These are phyloP conservation scores for Scomber japonicus DNA, from an alignment of 2,113 vertebrate species.

Conservation along the genomic window DNA sequence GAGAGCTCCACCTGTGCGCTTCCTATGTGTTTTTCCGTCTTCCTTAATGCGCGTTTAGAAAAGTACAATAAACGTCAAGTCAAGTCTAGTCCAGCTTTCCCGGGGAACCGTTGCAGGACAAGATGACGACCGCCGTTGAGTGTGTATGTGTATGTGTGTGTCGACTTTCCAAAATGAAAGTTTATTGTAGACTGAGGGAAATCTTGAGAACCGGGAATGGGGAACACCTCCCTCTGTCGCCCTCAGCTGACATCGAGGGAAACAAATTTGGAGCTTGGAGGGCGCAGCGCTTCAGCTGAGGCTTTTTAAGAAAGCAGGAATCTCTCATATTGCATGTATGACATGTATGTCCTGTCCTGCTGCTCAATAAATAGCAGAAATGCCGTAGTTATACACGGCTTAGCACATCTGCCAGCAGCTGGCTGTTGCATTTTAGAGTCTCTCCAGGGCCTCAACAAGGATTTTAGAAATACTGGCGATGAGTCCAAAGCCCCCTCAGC, in stretches of 20 bases:
- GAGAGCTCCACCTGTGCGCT: slow-evolving; percentile 75
- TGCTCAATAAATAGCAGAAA: not conserved
- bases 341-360: not conserved
- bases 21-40: slow-evolving; percentile 14
- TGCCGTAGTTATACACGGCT: not conserved
- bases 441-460: slow-evolving; percentile 3
- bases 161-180: slow-evolving; percentile 76
- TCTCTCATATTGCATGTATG: slow-evolving; percentile 9
- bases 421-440: not conserved
- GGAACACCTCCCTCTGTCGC: slow-evolving; percentile 83
- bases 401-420: not conserved
- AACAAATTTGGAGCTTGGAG: slow-evolving; percentile 43
- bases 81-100: slow-evolving; percentile 46
- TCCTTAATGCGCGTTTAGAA: slow-evolving; percentile 20
- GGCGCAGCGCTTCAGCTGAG: slow-evolving; percentile 30
- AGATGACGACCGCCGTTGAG: slow-evolving; percentile 38
- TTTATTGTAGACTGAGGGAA: slow-evolving; percentile 74
- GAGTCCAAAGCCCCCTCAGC: not conserved
- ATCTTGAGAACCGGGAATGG: slow-evolving; percentile 60
- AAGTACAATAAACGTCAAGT: slow-evolving; percentile 37
- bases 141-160: slow-evolving; percentile 26
- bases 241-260: slow-evolving; percentile 81
- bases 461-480: not conserved
- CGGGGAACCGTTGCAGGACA: slow-evolving; percentile 41
- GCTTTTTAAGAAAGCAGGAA: not conserved